Conservation (phyloP, 2,888 invertebrate genomes). For the Aromia moschata region DNA sequence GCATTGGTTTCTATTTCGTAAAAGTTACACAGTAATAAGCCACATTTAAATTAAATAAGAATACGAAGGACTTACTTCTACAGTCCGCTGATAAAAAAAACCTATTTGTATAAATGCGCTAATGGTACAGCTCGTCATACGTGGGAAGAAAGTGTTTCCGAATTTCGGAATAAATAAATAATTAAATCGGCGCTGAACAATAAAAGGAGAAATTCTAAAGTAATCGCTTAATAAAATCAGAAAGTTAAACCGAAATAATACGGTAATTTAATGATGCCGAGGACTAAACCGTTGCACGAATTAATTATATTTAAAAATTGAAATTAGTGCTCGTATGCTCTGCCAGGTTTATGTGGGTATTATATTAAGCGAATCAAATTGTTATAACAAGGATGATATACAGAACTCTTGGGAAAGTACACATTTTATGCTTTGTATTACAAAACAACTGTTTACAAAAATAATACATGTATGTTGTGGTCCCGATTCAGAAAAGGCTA, state of each 20-base stretch:
- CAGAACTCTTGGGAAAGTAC: too few relatives aligned
- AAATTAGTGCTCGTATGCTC: conserved; percentile 11
- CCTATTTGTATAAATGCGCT: too few relatives aligned
- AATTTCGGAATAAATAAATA: conserved; percentile 20
- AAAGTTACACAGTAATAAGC: too few relatives aligned
- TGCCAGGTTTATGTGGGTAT: not conserved
- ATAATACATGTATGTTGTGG: too few relatives aligned
- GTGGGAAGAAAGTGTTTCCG: conserved; percentile 20
- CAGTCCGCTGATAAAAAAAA: too few relatives aligned
- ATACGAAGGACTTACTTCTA: not conserved
- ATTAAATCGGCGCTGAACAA: conserved; percentile 1
- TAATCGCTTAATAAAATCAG: conserved; percentile 14
- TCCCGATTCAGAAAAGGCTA: too few relatives aligned
- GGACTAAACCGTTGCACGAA: conserved; percentile 4
- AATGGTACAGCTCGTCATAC: not conserved
- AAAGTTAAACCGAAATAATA: conserved; percentile 14
- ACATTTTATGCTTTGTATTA: too few relatives aligned
- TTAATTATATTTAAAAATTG: conserved; percentile 14
- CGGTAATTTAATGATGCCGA: conserved; percentile 12
- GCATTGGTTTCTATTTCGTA: too few relatives aligned
- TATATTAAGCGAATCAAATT: too few relatives aligned
- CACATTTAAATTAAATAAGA: not conserved
- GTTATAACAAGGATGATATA: too few relatives aligned
- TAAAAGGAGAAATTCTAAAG: conserved; percentile 19
- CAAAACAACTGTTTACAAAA: too few relatives aligned